These are phyloP conservation scores for Scarus forsteni DNA, from an alignment of 2,797 vertebrate species.

Conservation along the genomic window DNA sequence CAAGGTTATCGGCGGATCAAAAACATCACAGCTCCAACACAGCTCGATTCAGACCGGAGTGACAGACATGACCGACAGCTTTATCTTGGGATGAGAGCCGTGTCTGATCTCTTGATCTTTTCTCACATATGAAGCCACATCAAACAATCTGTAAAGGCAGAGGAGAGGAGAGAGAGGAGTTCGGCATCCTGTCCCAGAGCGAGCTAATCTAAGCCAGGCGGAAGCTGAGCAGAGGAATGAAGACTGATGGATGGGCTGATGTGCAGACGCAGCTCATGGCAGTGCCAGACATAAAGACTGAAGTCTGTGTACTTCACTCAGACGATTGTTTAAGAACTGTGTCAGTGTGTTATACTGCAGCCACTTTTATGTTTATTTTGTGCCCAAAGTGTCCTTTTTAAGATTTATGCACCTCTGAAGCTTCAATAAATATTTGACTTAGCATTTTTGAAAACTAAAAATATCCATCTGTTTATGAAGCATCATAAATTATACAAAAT, in stretches of 20 bases:
- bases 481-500: background rate
- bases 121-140: conserved; percentile 70
- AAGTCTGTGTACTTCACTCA: conserved; percentile 10
- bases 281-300: conserved; percentile 26
- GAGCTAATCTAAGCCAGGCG: conserved; percentile 63
- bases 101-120: conserved; percentile 72
- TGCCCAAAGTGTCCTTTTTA: background rate
- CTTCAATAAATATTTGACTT: conserved; percentile 5
- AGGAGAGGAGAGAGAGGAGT: conserved; percentile 48
- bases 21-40: conserved; percentile 21
- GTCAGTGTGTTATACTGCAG: conserved; percentile 5
- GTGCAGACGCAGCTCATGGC: conserved; percentile 26
- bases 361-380: conserved; percentile 17
- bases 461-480: background rate
- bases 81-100: conserved; percentile 49
- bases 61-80: conserved; percentile 58
- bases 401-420: conserved; percentile 7
- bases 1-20: conserved; percentile 45
- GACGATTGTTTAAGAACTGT: conserved; percentile 31
- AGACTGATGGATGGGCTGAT: conserved; percentile 47
- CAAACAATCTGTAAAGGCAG: conserved; percentile 60
- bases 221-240: conserved; percentile 53
- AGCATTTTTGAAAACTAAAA: background rate
- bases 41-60: conserved; percentile 45
- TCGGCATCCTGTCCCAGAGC: conserved; percentile 52